A percentile compares a stretch with the other conserved stretches of the same genome.
phyloP scores from a whole-genome alignment of 2,888 invertebrate genomes.

The Muschampia plurimacula region DNA sequence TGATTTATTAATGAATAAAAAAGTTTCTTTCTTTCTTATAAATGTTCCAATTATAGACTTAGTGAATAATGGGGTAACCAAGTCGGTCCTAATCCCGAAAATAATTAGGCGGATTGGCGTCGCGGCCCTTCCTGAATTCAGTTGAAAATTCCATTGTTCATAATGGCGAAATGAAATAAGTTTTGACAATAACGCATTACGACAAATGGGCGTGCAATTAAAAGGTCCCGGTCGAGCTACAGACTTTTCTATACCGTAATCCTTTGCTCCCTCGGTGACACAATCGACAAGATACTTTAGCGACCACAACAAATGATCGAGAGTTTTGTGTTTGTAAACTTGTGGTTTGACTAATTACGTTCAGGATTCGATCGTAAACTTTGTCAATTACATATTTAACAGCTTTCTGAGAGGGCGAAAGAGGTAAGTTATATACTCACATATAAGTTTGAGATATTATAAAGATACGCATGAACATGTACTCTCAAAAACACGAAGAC shows the following conservation, averaged over 20 bases:
- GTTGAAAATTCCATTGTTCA: slow-evolving; percentile 35
- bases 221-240: slow-evolving; percentile 17
- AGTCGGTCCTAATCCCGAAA: slow-evolving; percentile 34
- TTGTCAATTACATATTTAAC: neutral
- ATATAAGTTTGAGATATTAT: neutral
- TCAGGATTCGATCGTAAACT: neutral
- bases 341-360: neutral
- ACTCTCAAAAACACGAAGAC: too few species aligned
- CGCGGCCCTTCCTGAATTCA: slow-evolving; percentile 17
- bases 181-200: slow-evolving; percentile 33
- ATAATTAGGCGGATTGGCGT: slow-evolving; percentile 28
- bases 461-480: neutral
- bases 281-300: slow-evolving; percentile 12
- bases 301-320: neutral
- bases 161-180: slow-evolving; percentile 33
- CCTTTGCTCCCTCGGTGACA: neutral
- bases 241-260: slow-evolving; percentile 16
- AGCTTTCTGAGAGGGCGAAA: neutral
- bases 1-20: too few species aligned
- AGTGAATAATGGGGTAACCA: slow-evolving; percentile 21
- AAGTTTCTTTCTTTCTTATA: neutral
- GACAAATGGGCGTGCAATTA: slow-evolving; percentile 29
- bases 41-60: slow-evolving; percentile 10
- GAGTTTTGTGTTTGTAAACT: slow-evolving; percentile 5
- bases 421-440: neutral